These are phyloP conservation scores for Ernsta delagoae DNA, from an alignment of 2,888 invertebrate species.

Conservation along the genomic window DNA sequence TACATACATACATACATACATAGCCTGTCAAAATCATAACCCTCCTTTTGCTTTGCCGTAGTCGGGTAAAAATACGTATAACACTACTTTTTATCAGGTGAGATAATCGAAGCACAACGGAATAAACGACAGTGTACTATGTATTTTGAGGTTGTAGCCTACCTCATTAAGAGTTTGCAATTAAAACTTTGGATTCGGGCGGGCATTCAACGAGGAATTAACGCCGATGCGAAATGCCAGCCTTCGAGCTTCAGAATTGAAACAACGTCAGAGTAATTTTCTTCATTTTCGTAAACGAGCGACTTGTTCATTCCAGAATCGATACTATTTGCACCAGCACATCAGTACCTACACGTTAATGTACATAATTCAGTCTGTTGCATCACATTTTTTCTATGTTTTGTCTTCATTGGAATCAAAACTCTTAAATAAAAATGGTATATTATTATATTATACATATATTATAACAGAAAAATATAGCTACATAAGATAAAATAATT, in stretches of 20 bases:
- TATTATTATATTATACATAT: too few species aligned
- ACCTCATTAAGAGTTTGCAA: constrained; percentile 76
- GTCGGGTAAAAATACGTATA: too few species aligned
- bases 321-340: constrained; percentile 23
- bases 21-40: too few species aligned
- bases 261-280: constrained; percentile 51
- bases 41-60: too few species aligned
- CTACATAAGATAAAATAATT: too few species aligned
- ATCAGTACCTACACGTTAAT: background rate
- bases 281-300: constrained; percentile 48
- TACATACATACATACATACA: too few species aligned
- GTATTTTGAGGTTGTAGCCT: constrained; percentile 57
- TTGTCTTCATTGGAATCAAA: too few species aligned
- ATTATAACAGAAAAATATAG: too few species aligned
- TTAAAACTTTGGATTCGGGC: constrained; percentile 74
- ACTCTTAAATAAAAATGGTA: too few species aligned
- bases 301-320: constrained; percentile 42
- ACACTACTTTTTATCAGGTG: too few species aligned
- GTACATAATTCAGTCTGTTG: too few species aligned
- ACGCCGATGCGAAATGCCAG: constrained; percentile 56
- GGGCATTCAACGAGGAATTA: constrained; percentile 59
- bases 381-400: too few species aligned
- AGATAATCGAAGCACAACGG: constrained; percentile 51
- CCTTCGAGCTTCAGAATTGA: constrained; percentile 58
- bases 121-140: constrained; percentile 44